Conservation (phyloP, 2,113 vertebrate species). For the Bungarus multicinctus region DNA sequence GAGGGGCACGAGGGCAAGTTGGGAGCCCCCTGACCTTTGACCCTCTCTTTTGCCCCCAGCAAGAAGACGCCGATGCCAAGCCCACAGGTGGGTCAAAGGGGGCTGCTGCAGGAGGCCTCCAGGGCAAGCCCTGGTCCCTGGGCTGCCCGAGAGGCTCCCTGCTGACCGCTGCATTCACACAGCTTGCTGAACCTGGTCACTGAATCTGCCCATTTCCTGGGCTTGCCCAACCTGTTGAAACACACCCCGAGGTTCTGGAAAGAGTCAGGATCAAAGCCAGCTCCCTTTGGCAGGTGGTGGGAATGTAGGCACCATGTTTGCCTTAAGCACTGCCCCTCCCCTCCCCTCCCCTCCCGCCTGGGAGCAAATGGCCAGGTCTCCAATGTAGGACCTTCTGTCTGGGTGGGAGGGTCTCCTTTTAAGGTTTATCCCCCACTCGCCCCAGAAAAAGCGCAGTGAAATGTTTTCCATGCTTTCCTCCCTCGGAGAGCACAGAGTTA, state of each 20-base stretch:
- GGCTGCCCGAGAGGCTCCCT: neutral
- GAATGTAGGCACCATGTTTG: neutral
- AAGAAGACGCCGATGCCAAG: conserved; percentile 81
- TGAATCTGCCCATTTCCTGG: neutral
- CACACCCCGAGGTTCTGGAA: neutral
- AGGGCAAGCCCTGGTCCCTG: no score
- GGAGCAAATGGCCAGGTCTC: neutral
- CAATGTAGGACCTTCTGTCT: neutral
- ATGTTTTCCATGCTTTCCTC: neutral
- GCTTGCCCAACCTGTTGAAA: neutral
- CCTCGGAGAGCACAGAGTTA: neutral
- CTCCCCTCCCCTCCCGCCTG: neutral
- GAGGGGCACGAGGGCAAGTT: fast-evolving
- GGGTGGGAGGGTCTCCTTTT: neutral
- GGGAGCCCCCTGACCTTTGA: neutral
- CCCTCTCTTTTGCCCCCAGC: conserved; percentile 5
- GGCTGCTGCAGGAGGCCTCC: no score
- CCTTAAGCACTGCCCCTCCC: neutral
- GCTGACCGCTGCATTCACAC: neutral
- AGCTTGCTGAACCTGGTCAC: neutral
- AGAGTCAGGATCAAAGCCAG: neutral
- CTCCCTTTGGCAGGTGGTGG: neutral
- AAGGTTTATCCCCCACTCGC: neutral
- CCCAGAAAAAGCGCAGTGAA: neutral
- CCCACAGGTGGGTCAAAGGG: conserved; percentile 56